A percentile compares a stretch with the other conserved stretches of the same genome.
phyloP scores from a whole-genome alignment of 37 sponge, comb jelly and placozoan species.

The Haliclona indistincta region DNA sequence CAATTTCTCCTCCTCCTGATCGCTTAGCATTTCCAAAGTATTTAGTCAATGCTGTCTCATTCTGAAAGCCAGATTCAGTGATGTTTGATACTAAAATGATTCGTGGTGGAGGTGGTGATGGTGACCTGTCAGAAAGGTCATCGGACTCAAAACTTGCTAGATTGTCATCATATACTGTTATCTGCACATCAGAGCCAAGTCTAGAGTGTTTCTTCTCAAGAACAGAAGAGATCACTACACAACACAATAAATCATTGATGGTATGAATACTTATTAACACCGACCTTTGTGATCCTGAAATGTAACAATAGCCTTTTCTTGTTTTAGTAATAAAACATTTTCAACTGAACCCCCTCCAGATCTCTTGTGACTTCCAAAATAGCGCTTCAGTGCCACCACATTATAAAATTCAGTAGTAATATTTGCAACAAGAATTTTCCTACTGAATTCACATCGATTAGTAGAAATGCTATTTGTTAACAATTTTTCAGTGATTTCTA shows the following conservation, averaged over 20 bases:
- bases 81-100: too few relatives aligned
- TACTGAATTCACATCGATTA: not conserved
- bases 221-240: not conserved
- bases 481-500: too few relatives aligned
- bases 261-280: not conserved
- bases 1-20: conserved; percentile 42
- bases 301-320: conserved; percentile 42
- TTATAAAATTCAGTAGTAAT: conserved; percentile 15
- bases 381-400: conserved; percentile 37
- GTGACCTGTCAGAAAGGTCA: too few relatives aligned
- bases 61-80: too few relatives aligned
- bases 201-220: too few relatives aligned
- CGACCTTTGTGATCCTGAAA: conserved; percentile 45
- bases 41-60: too few relatives aligned
- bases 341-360: conserved; percentile 42
- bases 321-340: conserved; percentile 23
- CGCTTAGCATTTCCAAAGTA: conserved; percentile 35
- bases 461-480: too few relatives aligned
- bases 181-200: too few relatives aligned
- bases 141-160: too few relatives aligned
- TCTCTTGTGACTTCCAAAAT: conserved; percentile 29
- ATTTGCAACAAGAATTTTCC: conserved; percentile 9
- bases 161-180: too few relatives aligned
- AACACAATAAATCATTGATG: not conserved
- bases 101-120: too few relatives aligned